Conservation (phyloP, 2,888 invertebrate species). For the Polylopha cassiicola region DNA sequence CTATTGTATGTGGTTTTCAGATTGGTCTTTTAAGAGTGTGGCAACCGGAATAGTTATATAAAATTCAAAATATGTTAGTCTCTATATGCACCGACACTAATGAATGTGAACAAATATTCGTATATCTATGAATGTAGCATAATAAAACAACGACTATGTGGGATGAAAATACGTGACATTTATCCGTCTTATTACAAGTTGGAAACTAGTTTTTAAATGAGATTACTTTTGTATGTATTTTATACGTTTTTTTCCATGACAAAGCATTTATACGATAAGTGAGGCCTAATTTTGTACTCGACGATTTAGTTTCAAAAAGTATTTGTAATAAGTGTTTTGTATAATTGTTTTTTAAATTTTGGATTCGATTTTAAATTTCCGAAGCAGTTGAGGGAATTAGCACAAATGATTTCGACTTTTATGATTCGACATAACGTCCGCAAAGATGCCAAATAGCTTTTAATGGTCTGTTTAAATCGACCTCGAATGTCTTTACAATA, state of each 20-base stretch:
- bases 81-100: conserved; percentile 35
- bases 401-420: conserved; percentile 53
- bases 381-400: conserved; percentile 23
- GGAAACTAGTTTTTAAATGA: conserved; percentile 30
- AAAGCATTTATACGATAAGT: conserved; percentile 66
- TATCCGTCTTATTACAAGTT: conserved; percentile 8
- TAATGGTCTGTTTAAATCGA: conserved; percentile 47
- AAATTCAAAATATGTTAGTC: conserved; percentile 40
- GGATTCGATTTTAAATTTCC: conserved; percentile 23
- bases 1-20: conserved; percentile 49
- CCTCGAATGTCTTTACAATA: conserved; percentile 36
- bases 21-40: conserved; percentile 76
- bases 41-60: conserved; percentile 68
- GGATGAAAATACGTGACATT: conserved; percentile 29
- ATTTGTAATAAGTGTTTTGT: conserved; percentile 42
- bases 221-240: conserved; percentile 52
- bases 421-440: conserved; percentile 65
- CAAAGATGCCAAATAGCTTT: conserved; percentile 74
- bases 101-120: conserved; percentile 37
- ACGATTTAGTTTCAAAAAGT: conserved; percentile 39
- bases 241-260: conserved; percentile 65
- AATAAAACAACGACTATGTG: conserved; percentile 63
- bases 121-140: conserved; percentile 44
- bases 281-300: conserved; percentile 69
- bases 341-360: conserved; percentile 37